phyloP scores from a whole-genome alignment of 1,140 invertebrate species.

The Samia ricini region DNA sequence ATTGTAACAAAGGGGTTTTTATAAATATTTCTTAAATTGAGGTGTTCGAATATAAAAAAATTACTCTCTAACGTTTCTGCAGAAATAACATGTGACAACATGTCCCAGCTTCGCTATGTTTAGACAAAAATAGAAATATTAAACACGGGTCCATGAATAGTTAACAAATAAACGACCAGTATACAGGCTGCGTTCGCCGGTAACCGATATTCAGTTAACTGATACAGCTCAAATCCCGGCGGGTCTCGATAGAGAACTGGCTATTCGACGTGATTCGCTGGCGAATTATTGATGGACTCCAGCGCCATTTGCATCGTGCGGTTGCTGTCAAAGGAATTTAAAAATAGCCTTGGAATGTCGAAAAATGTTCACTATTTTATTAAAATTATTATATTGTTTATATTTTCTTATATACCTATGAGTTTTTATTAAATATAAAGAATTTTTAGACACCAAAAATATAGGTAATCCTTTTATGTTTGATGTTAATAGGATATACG shows the following conservation, averaged over 20 bases:
- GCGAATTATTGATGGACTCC: slow-evolving; percentile 48
- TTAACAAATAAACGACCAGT: neutral
- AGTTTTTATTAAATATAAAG: too few species aligned
- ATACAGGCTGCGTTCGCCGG: neutral
- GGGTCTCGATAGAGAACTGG: slow-evolving; percentile 37
- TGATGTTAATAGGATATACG: too few species aligned
- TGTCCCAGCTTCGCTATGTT: neutral
- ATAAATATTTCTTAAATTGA: too few species aligned
- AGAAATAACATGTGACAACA: too few species aligned
- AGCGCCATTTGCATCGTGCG: slow-evolving; percentile 43
- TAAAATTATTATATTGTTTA: neutral
- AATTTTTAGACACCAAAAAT: too few species aligned
- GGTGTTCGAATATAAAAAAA: too few species aligned
- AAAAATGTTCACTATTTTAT: neutral
- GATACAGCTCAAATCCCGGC: slow-evolving; percentile 22
- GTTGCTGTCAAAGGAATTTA: neutral
- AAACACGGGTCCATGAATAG: neutral
- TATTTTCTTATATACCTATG: neutral
- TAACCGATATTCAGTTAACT: neutral
- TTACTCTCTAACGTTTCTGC: too few species aligned
- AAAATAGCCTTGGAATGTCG: neutral
- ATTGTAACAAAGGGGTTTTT: too few species aligned
- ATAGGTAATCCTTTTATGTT: too few species aligned
- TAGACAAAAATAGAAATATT: neutral
- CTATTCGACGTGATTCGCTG: slow-evolving; percentile 32